Evolutionary conservation across 2,888 invertebrate species (phyloP), one percentile per base, ranked within the genome.

Genomic region (Coelinius sp.): DNA sequence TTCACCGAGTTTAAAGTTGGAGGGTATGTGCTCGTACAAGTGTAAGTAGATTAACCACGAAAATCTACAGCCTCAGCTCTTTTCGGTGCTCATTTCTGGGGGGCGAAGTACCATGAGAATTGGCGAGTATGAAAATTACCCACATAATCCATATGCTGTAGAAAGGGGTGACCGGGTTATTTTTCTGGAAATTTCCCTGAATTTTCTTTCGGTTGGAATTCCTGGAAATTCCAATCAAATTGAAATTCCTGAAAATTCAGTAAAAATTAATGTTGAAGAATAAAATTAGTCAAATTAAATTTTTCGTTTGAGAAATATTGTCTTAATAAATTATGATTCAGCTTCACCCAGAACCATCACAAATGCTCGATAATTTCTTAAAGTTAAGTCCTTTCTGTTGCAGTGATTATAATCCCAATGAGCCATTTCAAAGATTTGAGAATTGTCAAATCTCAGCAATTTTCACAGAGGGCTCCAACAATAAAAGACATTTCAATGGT

Each of bases 11-110:
- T 53, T 53, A 27, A 52, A 49, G 17, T 69, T 24, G 24, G 17
- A 70, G 24, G 14, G 22, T 31, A 35, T 64, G 38, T 70, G 73
- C 73, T 76, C 66, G 65, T 70, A 66, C 68, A 68, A 75, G 76
- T 73, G 68, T 70, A 70, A 75, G 76, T 75, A 75, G 76, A 76
- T 76, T 76, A 76, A 76, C 59, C 59, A 7, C 59, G 46, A 35
- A 59, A 59, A 31, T 59, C 35, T 35, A 35, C 35, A 3, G 20
- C 27, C 22, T 35, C 20, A 31, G 17, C 35, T 2, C 17, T 35
- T 35, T 14, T 59, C 59, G 17, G 31, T 35, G 14, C 20, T 35
- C 59, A 31, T 59, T 59, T 17, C 59, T n/a, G 17, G 3, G 25
- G 12, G n/a, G 25, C 6, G 2, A 3, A 27, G 25, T 25, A 53